Conservation (phyloP, 1,140 invertebrate genomes). For the Nephila pilipes region DNA sequence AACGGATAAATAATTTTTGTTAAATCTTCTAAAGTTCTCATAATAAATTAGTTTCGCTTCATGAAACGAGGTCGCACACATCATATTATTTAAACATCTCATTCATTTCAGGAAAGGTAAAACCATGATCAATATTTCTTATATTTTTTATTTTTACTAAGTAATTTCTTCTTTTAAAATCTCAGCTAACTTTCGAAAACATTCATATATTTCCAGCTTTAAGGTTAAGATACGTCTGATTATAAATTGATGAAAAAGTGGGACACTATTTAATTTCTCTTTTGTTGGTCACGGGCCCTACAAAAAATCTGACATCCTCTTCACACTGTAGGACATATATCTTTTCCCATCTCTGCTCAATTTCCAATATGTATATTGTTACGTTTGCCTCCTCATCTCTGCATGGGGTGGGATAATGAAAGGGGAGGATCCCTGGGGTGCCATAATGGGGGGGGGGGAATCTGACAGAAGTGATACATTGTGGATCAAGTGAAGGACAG, state of each 20-base stretch:
- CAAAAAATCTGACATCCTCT: slow-evolving; percentile 18
- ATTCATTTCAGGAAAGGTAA: no score
- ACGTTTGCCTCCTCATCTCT: not conserved
- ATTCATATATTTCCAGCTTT: no score
- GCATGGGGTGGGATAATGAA: slow-evolving; percentile 64
- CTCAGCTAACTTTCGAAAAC: no score
- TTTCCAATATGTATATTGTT: slow-evolving; percentile 37
- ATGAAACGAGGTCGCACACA: no score
- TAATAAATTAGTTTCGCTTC: no score
- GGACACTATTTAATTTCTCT: not conserved
- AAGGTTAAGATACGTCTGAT: not conserved
- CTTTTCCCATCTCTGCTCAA: slow-evolving; percentile 26
- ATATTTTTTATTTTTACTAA: no score
- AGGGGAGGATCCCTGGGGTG: slow-evolving; percentile 60
- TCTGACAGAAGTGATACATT: slow-evolving; percentile 70
- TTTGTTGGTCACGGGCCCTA: not conserved
- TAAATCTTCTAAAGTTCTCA: no score
- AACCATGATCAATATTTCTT: no score
- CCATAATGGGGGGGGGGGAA: slow-evolving; percentile 15
- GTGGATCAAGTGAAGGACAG: slow-evolving; percentile 37
- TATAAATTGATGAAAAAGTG: no score
- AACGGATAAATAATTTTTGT: no score
- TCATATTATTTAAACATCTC: no score
- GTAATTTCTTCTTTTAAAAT: no score
- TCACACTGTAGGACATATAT: not conserved